Conservation (phyloP, 1,140 invertebrate genomes). For the Carposina sasakii region DNA sequence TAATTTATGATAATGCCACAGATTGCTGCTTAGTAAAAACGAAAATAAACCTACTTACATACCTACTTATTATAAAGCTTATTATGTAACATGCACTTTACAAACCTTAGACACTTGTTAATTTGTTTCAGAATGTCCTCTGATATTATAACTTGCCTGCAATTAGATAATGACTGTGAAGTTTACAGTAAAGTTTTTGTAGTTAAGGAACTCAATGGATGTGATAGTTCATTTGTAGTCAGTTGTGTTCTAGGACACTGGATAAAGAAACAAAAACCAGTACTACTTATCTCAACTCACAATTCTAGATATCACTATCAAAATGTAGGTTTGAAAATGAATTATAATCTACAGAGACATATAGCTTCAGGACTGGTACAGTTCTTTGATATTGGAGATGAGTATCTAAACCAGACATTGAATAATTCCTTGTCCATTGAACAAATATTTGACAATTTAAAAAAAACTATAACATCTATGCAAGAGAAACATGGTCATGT, state of each 20-base stretch:
- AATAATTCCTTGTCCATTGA: slow-evolving; percentile 57
- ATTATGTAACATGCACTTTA: too few species aligned
- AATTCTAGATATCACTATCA: slow-evolving; percentile 82
- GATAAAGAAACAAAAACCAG: slow-evolving; percentile 71
- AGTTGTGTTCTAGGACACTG: slow-evolving; percentile 75
- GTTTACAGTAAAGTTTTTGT: slow-evolving; percentile 74
- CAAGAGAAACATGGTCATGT: slow-evolving; percentile 51
- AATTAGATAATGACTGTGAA: slow-evolving; percentile 74
- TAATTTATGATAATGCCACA: too few species aligned
- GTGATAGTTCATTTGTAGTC: slow-evolving; percentile 80
- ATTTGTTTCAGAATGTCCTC: slow-evolving; percentile 70
- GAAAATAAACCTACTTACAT: too few species aligned
- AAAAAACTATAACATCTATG: slow-evolving; percentile 33
- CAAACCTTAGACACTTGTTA: slow-evolving; percentile 13
- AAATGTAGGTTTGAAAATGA: slow-evolving; percentile 80
- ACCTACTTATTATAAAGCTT: too few species aligned
- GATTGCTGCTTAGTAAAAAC: too few species aligned
- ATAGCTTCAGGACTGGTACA: slow-evolving; percentile 70
- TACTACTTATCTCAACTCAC: slow-evolving; percentile 79
- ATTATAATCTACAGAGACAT: slow-evolving; percentile 77
- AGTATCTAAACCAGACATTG: slow-evolving; percentile 70
- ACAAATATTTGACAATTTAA: slow-evolving; percentile 40
- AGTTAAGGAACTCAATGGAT: slow-evolving; percentile 78
- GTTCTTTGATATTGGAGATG: slow-evolving; percentile 57
- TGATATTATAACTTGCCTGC: slow-evolving; percentile 73